phyloP scores from a whole-genome alignment of 1,140 invertebrate genomes.

The Stegodyphus mimosarum region DNA sequence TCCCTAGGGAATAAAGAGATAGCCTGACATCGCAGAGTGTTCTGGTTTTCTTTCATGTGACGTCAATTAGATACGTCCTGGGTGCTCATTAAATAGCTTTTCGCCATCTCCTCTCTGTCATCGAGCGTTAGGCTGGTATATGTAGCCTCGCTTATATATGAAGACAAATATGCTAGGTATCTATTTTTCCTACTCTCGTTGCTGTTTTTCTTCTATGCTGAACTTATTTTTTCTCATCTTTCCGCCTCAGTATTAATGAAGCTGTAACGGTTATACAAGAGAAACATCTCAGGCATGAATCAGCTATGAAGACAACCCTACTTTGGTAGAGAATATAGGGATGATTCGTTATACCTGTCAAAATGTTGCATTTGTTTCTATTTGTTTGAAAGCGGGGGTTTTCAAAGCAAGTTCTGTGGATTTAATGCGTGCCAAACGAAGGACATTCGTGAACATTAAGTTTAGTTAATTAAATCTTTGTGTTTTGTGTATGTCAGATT shows the following conservation, averaged over 20 bases:
- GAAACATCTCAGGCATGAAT: conserved; percentile 36
- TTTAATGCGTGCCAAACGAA: too few relatives aligned
- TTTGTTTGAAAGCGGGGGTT: conserved; percentile 19
- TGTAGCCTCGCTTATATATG: conserved; percentile 8
- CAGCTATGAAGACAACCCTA: background rate
- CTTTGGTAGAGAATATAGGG: conserved; percentile 1
- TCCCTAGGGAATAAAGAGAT: too few relatives aligned
- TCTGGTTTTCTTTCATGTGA: conserved; percentile 40
- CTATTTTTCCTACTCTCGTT: background rate
- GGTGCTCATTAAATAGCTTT: background rate
- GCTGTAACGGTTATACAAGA: conserved; percentile 16
- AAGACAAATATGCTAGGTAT: background rate
- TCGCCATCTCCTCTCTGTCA: background rate
- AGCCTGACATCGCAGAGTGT: background rate
- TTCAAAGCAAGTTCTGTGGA: background rate
- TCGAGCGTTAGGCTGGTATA: conserved; percentile 12
- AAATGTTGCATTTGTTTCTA: conserved; percentile 45
- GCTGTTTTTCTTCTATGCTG: background rate
- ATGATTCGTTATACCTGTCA: conserved; percentile 1
- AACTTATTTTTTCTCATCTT: conserved; percentile 13
- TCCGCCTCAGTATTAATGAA: conserved; percentile 26
- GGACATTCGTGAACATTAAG: too few relatives aligned
- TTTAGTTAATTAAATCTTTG: too few relatives aligned
- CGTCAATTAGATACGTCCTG: conserved; percentile 17
- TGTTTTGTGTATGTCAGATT: too few relatives aligned